These are phyloP conservation scores for Mayetiola destructor DNA, from an alignment of 2,888 invertebrate genomes.

Conservation along the genomic window DNA sequence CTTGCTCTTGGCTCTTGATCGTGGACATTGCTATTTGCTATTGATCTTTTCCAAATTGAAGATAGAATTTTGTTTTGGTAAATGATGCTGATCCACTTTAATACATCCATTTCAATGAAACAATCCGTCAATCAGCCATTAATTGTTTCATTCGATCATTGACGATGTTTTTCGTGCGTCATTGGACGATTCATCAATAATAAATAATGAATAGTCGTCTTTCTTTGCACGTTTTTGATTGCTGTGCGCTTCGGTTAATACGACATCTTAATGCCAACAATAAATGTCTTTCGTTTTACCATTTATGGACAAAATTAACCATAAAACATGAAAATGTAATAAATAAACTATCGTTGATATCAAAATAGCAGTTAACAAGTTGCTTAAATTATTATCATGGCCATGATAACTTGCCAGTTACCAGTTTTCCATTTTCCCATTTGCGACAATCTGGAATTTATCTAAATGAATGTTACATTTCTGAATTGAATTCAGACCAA, in stretches of 20 bases:
- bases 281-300: neutral
- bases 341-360: too few species aligned
- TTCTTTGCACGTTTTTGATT: neutral
- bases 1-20: neutral
- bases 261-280: constrained; percentile 5
- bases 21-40: neutral
- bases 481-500: too few species aligned
- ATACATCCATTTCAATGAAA: constrained; percentile 1
- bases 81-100: neutral
- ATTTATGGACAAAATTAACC: constrained; percentile 12
- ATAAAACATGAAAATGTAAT: constrained; percentile 6
- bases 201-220: too few species aligned
- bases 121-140: constrained; percentile 7
- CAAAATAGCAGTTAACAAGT: too few species aligned
- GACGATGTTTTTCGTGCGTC: neutral
- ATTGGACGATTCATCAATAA: neutral
- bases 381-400: too few species aligned
- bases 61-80: neutral
- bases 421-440: too few species aligned
- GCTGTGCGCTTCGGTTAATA: neutral
- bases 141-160: constrained; percentile 5
- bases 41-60: neutral
- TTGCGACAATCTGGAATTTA: too few species aligned
- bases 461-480: too few species aligned
- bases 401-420: too few species aligned